Conservation (phyloP, 2,797 vertebrate species). For the Pampus argenteus region DNA sequence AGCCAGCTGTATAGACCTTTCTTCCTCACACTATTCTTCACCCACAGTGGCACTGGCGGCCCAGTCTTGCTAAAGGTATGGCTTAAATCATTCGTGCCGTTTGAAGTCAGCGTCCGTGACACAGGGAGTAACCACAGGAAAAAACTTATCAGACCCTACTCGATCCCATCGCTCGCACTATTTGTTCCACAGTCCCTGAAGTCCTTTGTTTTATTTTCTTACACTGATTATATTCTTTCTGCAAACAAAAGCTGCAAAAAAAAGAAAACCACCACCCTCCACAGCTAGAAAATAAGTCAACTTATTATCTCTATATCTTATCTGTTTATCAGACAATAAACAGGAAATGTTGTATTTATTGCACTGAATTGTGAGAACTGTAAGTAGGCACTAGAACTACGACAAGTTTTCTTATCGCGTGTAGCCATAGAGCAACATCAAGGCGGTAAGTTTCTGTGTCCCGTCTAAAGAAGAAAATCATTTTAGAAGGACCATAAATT, state of each 20-base stretch:
- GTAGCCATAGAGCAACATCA: conserved; percentile 58
- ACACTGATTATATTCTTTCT: conserved; percentile 74
- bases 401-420: conserved; percentile 73
- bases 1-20: conserved; percentile 68
- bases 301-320: conserved; percentile 51
- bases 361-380: conserved; percentile 80
- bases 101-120: conserved; percentile 75
- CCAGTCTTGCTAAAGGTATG: conserved; percentile 44
- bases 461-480: conserved; percentile 36
- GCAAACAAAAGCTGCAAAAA: conserved; percentile 76
- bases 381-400: conserved; percentile 50
- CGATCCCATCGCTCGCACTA: conserved; percentile 56
- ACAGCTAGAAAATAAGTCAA: conserved; percentile 49
- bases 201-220: conserved; percentile 81
- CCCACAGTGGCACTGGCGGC: conserved; percentile 40
- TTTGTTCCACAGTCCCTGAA: conserved; percentile 73
- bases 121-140: conserved; percentile 71
- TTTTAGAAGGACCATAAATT: conserved; percentile 42
- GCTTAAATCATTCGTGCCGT: conserved; percentile 65
- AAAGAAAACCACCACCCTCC: conserved; percentile 56
- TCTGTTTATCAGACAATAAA: conserved; percentile 80
- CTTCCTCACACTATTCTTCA: conserved; percentile 67
- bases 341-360: conserved; percentile 77
- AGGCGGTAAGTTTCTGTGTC: conserved; percentile 45
- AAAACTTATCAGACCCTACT: conserved; percentile 74